Base-by-base conservation (phyloP, 2,888 invertebrate species). In the Hydriomena furcata region DNA sequence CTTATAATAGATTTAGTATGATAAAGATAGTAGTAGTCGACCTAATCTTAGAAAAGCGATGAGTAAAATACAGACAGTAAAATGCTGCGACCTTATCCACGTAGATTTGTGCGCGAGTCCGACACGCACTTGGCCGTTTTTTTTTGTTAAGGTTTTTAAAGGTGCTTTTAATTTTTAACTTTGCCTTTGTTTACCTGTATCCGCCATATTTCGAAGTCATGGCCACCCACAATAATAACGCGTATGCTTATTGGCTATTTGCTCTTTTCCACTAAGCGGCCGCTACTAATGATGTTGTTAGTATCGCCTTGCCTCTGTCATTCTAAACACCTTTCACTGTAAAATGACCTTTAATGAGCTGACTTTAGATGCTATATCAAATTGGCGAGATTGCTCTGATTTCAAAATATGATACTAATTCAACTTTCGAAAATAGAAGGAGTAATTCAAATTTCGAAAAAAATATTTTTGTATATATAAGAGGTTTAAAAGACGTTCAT, bases 241-340 rank as follows among this genome's bases (percentile, higher is more conserved):
- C 72, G 76, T 77, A 76, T 79, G 76, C 79, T 78, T 77, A 81
- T 71, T 76, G 75, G 73, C 76, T 71, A 80, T 85, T 83, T 77
- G 78, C 76, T 78, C 77, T 79, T 76, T 71, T 77, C 65, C 66
- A 63, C 68, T 71, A 68, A 71, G 69, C 74, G 64, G 58, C 63
- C 56, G 45, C 24, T 50, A 52, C 79, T 86, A 86, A 86, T 85
- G 83, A 87, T 74, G 80, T 78, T 79, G 82, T 82, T 75, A 72
- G 66, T 58, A 55, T 58, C 56, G 47, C 48, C 47, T 54, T 36
- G 42, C 46, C 23, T 13, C n/a, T 21, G 27, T 37, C 45, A 37
- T 13, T 45, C 30, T 6, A 3, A 36, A 30, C 11, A 17, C 13
- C 0, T 1, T 23, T 10, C 30, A 36, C 28, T 8, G 8, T 2